Percentiles rank a stretch among this genome's conserved stretches.
Evolutionary conservation across 2,113 vertebrate genomes (phyloP).

Genomic region (Urocolius indicus): DNA sequence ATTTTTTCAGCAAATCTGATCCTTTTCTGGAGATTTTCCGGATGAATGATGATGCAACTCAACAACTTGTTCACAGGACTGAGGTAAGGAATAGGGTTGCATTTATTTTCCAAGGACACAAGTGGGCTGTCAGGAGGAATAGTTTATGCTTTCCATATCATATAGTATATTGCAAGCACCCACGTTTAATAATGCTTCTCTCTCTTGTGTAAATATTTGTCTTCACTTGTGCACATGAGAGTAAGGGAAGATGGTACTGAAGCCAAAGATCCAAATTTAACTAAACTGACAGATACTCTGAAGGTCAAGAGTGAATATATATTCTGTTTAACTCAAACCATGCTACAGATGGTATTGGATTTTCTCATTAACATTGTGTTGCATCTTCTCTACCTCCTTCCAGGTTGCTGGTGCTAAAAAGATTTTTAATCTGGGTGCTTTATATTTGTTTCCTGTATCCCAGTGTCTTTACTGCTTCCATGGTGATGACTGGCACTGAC

Average conservation of each 20-base stretch:
- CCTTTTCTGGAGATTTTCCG: slow-evolving; percentile 97
- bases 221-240: not conserved
- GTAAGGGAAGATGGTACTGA: not conserved
- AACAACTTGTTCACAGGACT: slow-evolving; percentile 96
- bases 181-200: not conserved
- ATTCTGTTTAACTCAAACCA: not conserved
- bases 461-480: not conserved
- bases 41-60: slow-evolving; percentile 93
- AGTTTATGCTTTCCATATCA: not conserved
- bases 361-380: not conserved
- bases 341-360: not conserved
- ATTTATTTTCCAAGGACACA: not conserved
- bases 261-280: not conserved
- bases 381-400: not conserved
- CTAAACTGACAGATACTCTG: not conserved
- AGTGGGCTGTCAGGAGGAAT: not conserved
- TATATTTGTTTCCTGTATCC: not conserved
- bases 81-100: slow-evolving; percentile 81
- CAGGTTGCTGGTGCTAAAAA: not conserved
- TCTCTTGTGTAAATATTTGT: not conserved
- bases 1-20: slow-evolving; percentile 99
- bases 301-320: not conserved
- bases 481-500: not conserved
- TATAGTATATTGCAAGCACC: not conserved
- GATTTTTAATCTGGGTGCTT: not conserved